phyloP scores from a whole-genome alignment of 2,888 invertebrate species.

The Cheilosia soror region DNA sequence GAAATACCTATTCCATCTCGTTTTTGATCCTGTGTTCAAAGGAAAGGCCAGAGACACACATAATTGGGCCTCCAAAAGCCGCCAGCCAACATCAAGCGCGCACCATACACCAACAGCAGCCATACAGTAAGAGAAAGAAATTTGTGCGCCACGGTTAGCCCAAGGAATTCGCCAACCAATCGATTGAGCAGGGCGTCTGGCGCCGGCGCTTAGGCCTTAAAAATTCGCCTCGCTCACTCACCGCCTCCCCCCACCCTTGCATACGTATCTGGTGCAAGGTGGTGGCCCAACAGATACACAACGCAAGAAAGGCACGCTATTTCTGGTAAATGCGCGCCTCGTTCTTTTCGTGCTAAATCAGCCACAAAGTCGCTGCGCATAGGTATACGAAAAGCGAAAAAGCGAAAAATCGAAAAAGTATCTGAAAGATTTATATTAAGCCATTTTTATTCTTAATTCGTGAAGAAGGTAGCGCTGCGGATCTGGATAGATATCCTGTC shows the following conservation, averaged over 20 bases:
- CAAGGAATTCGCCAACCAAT: conserved; percentile 68
- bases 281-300: conserved; percentile 37
- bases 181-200: conserved; percentile 77
- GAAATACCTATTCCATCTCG: background rate
- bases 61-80: conserved; percentile 69
- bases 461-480: conserved; percentile 60
- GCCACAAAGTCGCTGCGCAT: conserved; percentile 22
- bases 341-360: conserved; percentile 62
- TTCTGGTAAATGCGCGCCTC: conserved; percentile 66
- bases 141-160: conserved; percentile 56
- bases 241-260: background rate
- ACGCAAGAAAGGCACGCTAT: conserved; percentile 65
- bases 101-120: conserved; percentile 26
- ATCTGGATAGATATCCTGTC: conserved; percentile 67
- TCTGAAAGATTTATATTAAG: conserved; percentile 74
- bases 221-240: conserved; percentile 43
- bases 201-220: conserved; percentile 77
- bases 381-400: too few relatives aligned
- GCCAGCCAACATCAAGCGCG: conserved; percentile 53
- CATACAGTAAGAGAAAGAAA: conserved; percentile 59
- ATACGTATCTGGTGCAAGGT: conserved; percentile 33
- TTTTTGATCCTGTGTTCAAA: conserved; percentile 27
- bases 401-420: conserved; percentile 33
- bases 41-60: conserved; percentile 43
- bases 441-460: conserved; percentile 75